phyloP scores from a whole-genome alignment of 2,113 vertebrate species.

The Corythaeola cristata region DNA sequence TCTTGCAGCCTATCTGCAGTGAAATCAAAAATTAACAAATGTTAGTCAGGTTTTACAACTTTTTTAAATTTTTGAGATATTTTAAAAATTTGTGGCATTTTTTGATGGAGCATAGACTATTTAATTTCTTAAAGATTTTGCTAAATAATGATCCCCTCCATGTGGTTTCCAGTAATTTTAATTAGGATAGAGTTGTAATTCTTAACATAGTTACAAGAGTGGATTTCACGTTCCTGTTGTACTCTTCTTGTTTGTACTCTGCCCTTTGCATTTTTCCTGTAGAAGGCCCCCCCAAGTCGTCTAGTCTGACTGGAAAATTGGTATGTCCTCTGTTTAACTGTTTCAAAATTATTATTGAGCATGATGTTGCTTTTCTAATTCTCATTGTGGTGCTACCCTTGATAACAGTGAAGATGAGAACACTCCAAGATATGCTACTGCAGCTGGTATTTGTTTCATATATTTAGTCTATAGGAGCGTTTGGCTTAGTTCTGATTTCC shows the following conservation, averaged over 20 bases:
- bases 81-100: neutral
- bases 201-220: neutral
- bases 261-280: neutral
- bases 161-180: neutral
- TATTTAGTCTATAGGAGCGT: neutral
- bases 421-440: neutral
- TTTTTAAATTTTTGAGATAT: neutral
- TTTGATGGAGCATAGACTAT: neutral
- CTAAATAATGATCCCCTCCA: neutral
- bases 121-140: neutral
- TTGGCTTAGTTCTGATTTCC: neutral
- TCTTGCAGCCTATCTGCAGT: neutral
- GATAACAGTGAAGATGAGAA: neutral
- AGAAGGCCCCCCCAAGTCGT: accelerated
- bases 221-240: neutral
- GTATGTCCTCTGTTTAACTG: neutral
- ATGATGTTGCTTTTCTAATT: neutral
- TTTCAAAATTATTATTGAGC: neutral
- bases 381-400: neutral
- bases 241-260: neutral
- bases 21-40: neutral
- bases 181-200: neutral
- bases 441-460: neutral
- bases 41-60: neutral
- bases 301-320: neutral